These are phyloP conservation scores for Cichladusa arquata DNA, from an alignment of 2,113 vertebrate genomes.

Conservation along the genomic window DNA sequence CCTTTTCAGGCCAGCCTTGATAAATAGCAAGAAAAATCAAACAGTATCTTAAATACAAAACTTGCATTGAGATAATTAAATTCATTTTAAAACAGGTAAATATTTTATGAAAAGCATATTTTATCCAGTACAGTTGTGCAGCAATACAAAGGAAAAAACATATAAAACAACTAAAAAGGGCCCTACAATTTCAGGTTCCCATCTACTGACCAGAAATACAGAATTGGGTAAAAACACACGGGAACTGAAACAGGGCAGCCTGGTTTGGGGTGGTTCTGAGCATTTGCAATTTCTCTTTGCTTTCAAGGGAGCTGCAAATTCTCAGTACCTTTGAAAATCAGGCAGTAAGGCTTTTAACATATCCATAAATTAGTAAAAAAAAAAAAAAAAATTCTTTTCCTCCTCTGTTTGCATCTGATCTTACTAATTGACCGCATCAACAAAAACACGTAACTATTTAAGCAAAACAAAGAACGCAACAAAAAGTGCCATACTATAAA, in stretches of 20 bases:
- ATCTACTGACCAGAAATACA: conserved; percentile 54
- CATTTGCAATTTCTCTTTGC: neutral
- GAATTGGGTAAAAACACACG: neutral
- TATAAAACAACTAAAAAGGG: conserved; percentile 37
- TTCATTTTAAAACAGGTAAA: conserved; percentile 78
- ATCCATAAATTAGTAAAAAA: conserved; percentile 56
- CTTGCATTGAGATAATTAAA: conserved; percentile 81
- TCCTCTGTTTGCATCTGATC: conserved; percentile 71
- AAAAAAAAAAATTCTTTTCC: conserved; percentile 24
- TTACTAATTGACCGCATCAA: conserved; percentile 52
- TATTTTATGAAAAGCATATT: conserved; percentile 71
- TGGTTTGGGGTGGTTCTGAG: neutral
- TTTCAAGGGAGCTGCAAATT: neutral
- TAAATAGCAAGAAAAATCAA: conserved; percentile 77
- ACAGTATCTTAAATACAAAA: conserved; percentile 77
- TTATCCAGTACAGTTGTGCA: conserved; percentile 75
- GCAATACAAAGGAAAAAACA: conserved; percentile 63
- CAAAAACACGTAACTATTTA: conserved; percentile 51
- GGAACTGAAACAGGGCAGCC: neutral
- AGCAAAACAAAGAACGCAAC: conserved; percentile 57
- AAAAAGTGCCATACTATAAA: conserved; percentile 79
- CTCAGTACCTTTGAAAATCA: conserved; percentile 24
- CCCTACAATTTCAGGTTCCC: conserved; percentile 17
- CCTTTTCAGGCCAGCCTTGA: conserved; percentile 75
- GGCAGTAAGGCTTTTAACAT: conserved; percentile 54